Conservation (phyloP, 2,888 invertebrate species). For the Crocallis elinguaria region DNA sequence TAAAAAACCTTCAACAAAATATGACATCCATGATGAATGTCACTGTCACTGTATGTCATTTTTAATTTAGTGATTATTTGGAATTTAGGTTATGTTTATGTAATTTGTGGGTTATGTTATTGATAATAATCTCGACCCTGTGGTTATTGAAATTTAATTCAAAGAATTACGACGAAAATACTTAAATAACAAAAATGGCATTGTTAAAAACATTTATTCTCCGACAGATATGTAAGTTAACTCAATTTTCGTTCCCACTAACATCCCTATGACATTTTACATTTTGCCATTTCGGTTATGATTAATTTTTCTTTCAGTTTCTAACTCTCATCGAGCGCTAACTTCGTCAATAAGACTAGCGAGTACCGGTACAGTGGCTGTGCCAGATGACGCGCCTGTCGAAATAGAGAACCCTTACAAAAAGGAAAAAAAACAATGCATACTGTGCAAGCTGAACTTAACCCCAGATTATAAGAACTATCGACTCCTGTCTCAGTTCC, state of each 20-base stretch:
- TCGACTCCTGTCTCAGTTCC: slow-evolving; percentile 96
- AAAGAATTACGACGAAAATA: too few relatives aligned
- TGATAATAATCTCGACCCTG: not conserved
- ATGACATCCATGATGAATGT: too few relatives aligned
- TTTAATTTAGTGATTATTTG: too few relatives aligned
- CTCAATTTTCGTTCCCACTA: not conserved
- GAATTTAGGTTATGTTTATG: too few relatives aligned
- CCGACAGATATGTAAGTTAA: slow-evolving; percentile 55
- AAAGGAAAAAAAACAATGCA: slow-evolving; percentile 89
- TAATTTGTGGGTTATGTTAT: not conserved
- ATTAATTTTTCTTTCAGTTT: slow-evolving; percentile 52
- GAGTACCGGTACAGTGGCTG: slow-evolving; percentile 8
- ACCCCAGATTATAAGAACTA: slow-evolving; percentile 96
- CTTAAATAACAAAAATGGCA: slow-evolving; percentile 48
- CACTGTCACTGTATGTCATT: not conserved
- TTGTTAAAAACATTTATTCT: slow-evolving; percentile 53
- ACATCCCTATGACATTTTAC: not conserved
- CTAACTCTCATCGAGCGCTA: slow-evolving; percentile 47
- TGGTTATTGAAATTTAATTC: too few relatives aligned
- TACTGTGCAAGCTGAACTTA: slow-evolving; percentile 93
- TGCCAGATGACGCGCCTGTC: slow-evolving; percentile 71
- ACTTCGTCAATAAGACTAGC: slow-evolving; percentile 45
- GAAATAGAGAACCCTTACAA: slow-evolving; percentile 92
- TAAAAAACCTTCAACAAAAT: too few relatives aligned
- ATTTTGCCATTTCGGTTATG: not conserved